Evolutionary conservation across 1,140 invertebrate species (phyloP), one percentile per base, ranked within the genome.

Genomic region (Chelonus insularis): DNA sequence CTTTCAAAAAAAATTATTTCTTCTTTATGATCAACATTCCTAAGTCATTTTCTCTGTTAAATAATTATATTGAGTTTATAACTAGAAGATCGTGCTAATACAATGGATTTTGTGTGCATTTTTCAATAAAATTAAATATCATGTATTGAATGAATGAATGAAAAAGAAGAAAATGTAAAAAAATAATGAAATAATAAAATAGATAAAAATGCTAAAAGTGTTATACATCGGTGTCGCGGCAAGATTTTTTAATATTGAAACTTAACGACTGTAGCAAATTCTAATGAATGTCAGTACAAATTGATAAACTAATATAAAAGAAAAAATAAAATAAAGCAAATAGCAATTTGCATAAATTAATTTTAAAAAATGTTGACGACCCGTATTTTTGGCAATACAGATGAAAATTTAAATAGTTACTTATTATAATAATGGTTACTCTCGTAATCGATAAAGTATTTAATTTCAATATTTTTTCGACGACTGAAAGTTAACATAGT

Each of bases 221-320:
- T 11, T 23, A 23, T 18, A 23, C 16, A 8, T 43, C 41, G 41
- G 14, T 25, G 41, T 41, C 34, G 32, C 8, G 32, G 12, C 12
- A 58, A 29, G n/a, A 43, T 54, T 50, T 47, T 61, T 52, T 54
- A 37, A 34, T 12, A 64, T 63, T n/a, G 57, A 61, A 43, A 41
- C 57, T 29, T 48, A 65, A 55, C 36, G 62, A 65, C 57, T 67
- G 45, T 65, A 63, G 55, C 41, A 65, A 65, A 76, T 77, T 77
- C 69, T 75, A 76, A 77, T 73, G 67, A 73, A 77, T 77, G 70
- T 75, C 77, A 79, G 77, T 79, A 79, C 77, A 79, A 79, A 79
- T 76, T 72, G 64, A 74, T 61, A 73, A 70, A 69, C 65, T 67
- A 70, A 61, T 43, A 69, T 43, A 47, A 66, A 32, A 39, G 18